phyloP scores from a whole-genome alignment of 23 tunicate species.

The Aplidium turbinatum region DNA sequence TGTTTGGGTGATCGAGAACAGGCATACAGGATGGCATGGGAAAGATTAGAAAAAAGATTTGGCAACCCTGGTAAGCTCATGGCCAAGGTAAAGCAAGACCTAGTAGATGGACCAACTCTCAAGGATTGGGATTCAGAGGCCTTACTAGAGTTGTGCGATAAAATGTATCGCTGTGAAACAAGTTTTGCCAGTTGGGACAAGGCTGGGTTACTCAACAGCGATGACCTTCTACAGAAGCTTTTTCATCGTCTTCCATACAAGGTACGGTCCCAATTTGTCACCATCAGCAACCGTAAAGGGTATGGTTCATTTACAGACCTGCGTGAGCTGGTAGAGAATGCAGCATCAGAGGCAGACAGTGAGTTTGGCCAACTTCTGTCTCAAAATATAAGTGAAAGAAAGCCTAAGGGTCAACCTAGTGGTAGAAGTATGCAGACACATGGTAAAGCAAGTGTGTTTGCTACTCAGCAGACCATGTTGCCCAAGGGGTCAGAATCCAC shows the following conservation, averaged over 20 bases:
- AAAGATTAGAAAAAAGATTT: too few relatives aligned
- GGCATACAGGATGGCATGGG: too few relatives aligned
- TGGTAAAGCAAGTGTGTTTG: too few relatives aligned
- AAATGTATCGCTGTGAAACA: constrained; percentile 6
- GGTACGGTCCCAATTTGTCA: not conserved
- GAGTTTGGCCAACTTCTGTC: not conserved
- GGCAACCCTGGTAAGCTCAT: not conserved
- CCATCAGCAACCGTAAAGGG: not conserved
- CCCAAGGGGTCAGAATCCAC: too few relatives aligned
- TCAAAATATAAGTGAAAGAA: not conserved
- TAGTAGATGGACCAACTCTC: not conserved
- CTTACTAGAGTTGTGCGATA: not conserved
- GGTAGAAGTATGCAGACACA: too few relatives aligned
- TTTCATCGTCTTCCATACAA: not conserved
- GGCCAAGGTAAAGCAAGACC: not conserved
- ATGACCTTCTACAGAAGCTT: not conserved
- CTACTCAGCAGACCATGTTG: too few relatives aligned
- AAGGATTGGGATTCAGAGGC: not conserved
- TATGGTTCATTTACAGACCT: not conserved
- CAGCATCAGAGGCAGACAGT: constrained; percentile 14
- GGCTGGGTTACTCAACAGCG: not conserved
- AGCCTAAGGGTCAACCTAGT: not conserved
- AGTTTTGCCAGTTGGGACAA: not conserved
- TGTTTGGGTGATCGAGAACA: too few relatives aligned
- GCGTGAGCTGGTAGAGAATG: not conserved